Conservation (phyloP, 2,797 vertebrate species). For the Coregonus sp. region DNA sequence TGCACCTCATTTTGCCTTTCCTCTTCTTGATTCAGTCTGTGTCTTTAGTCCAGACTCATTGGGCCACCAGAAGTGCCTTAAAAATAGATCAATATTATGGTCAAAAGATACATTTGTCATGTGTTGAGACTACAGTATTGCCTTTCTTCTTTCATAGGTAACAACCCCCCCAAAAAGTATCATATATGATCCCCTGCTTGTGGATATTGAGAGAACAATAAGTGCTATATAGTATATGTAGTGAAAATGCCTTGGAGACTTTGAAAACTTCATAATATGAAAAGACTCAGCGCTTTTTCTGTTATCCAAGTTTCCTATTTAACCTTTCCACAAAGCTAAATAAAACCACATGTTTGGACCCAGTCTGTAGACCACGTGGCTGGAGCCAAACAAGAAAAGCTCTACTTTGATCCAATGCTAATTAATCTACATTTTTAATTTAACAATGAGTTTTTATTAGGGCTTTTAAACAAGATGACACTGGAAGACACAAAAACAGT, state of each 20-base stretch:
- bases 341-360: slow-evolving; percentile 65
- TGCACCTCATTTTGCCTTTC: no score
- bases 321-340: slow-evolving; percentile 71
- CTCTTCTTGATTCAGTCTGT: not conserved
- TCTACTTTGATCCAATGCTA: slow-evolving; percentile 59
- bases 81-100: not conserved
- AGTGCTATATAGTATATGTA: slow-evolving; percentile 32
- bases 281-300: slow-evolving; percentile 53
- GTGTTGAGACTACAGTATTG: not conserved
- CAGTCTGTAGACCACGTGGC: slow-evolving; percentile 54
- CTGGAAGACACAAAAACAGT: slow-evolving; percentile 31
- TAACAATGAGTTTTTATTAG: slow-evolving; percentile 41
- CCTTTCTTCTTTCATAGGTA: not conserved
- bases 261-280: slow-evolving; percentile 40
- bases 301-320: slow-evolving; percentile 67
- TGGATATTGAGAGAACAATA: slow-evolving; percentile 11
- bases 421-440: slow-evolving; percentile 60
- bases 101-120: not conserved
- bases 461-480: slow-evolving; percentile 34
- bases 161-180: not conserved
- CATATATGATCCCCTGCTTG: not conserved
- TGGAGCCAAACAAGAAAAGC: slow-evolving; percentile 27
- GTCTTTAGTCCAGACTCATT: not conserved
- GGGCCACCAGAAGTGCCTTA: not conserved
- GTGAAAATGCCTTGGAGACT: slow-evolving; percentile 19